phyloP scores from a whole-genome alignment of 2,113 vertebrate species.

The Rhea americana region DNA sequence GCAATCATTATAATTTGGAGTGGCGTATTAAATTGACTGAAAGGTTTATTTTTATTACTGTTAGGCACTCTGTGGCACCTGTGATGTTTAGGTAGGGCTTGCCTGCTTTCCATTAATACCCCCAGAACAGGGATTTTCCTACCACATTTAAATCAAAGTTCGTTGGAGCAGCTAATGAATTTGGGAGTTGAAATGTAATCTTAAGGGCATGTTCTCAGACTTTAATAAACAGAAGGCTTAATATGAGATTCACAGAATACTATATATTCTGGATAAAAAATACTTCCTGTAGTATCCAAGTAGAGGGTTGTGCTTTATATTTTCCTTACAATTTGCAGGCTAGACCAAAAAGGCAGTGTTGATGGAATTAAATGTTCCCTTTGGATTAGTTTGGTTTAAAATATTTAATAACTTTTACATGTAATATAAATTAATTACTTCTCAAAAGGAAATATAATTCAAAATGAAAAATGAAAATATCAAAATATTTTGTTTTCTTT shows the following conservation, averaged over 20 bases:
- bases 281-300: fast-evolving
- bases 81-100: background rate
- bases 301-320: background rate
- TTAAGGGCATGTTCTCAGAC: background rate
- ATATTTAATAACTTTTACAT: background rate
- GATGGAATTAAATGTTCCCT: background rate
- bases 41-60: background rate
- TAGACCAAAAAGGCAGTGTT: background rate
- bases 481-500: background rate
- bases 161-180: background rate
- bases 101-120: background rate
- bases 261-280: background rate
- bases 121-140: background rate
- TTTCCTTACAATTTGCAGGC: background rate
- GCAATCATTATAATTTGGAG: background rate
- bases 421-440: background rate
- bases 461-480: background rate
- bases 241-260: background rate
- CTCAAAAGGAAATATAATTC: background rate
- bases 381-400: background rate
- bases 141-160: background rate
- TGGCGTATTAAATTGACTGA: background rate
- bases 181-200: background rate
- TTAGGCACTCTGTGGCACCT: background rate
- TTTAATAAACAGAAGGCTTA: background rate